Evolutionary conservation across 2,888 invertebrate species (phyloP).

Genomic region (Kryphioiulus occultus): DNA sequence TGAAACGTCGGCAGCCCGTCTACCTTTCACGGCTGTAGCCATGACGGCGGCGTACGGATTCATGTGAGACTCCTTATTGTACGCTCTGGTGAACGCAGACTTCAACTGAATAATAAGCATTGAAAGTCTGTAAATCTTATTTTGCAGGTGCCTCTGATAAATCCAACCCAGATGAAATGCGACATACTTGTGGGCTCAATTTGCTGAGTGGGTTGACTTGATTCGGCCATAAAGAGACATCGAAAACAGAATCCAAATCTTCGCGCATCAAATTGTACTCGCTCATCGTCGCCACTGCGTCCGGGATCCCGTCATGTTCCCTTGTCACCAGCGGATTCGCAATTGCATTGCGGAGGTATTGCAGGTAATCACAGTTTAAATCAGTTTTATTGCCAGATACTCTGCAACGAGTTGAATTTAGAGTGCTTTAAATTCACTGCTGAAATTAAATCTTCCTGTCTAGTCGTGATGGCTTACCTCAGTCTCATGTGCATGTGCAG

Average conservation of each 20-base stretch:
- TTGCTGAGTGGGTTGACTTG: constrained; percentile 77
- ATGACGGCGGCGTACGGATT: constrained; percentile 78
- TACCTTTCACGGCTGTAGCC: constrained; percentile 62
- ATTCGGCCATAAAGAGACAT: constrained; percentile 85
- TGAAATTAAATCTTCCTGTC: too few species aligned
- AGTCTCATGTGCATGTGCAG: constrained; percentile 85
- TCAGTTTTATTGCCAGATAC: constrained; percentile 82
- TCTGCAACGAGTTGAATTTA: constrained; percentile 64
- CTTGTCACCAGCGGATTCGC: constrained; percentile 76
- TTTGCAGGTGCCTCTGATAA: constrained; percentile 45
- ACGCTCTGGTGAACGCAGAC: constrained; percentile 89
- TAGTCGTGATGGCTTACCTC: constrained; percentile 67
- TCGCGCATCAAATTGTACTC: constrained; percentile 87
- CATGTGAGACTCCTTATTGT: constrained; percentile 83
- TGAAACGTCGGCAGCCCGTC: constrained; percentile 58
- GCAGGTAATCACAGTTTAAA: constrained; percentile 87
- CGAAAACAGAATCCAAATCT: constrained; percentile 88
- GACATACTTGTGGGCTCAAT: constrained; percentile 72
- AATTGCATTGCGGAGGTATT: constrained; percentile 77
- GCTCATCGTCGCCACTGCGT: constrained; percentile 76
- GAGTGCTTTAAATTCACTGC: background rate
- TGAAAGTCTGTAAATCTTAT: background rate
- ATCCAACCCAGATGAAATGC: background rate
- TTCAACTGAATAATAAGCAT: constrained; percentile 72
- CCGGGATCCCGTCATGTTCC: constrained; percentile 75